Evolutionary conservation across 2,888 invertebrate genomes (phyloP).

Genomic region (Phrixothrix hirtus): DNA sequence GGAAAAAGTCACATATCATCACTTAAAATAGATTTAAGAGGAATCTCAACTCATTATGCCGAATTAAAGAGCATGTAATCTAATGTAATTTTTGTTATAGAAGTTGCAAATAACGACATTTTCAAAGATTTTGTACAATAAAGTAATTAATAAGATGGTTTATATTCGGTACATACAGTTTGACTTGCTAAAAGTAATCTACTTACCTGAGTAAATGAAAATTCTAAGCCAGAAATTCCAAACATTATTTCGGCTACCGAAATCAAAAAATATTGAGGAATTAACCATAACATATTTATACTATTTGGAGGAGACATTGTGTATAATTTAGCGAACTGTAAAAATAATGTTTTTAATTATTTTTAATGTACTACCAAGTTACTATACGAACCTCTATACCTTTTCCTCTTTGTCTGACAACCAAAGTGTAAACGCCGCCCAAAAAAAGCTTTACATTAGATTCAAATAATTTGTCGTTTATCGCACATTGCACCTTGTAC

Average conservation of each 20-base stretch:
- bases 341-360: conserved; percentile 5
- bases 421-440: conserved; percentile 64
- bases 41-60: no score
- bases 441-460: conserved; percentile 45
- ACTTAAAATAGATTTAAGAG: no score
- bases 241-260: conserved; percentile 83
- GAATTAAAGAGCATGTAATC: no score
- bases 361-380: background rate
- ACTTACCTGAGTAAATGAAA: conserved; percentile 82
- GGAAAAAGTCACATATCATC: no score
- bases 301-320: conserved; percentile 68
- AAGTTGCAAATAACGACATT: no score
- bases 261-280: conserved; percentile 80
- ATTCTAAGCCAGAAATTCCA: conserved; percentile 80
- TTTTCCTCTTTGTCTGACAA: conserved; percentile 51
- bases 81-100: no score
- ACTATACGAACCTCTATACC: conserved; percentile 49
- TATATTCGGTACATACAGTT: no score
- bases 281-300: conserved; percentile 71
- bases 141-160: no score
- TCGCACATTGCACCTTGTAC: conserved; percentile 41
- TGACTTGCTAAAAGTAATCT: no score
- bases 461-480: conserved; percentile 36
- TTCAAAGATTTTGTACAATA: no score
- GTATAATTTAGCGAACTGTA: conserved; percentile 60